Percentiles rank a stretch among this genome's conserved stretches.
Evolutionary conservation across 2,113 vertebrate genomes (phyloP).

Genomic region (Coryphaenoides rupestris): DNA sequence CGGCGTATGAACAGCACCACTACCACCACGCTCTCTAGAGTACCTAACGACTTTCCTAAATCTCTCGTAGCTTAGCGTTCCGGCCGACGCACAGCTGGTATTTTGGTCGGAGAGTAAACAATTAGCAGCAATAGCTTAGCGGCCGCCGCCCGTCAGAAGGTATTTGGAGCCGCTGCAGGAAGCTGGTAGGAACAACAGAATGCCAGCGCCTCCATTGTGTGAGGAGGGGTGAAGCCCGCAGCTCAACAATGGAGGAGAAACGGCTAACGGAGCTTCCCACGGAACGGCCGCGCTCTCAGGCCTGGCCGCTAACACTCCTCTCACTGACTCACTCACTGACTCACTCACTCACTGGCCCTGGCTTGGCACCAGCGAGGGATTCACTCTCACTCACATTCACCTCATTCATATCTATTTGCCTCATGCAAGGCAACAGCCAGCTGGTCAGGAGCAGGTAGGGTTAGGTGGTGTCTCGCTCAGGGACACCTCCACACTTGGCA

Average conservation of each 20-base stretch:
- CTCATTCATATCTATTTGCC: background rate
- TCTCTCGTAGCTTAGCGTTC: background rate
- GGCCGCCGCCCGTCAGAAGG: background rate
- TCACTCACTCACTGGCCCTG: slow-evolving; percentile 12
- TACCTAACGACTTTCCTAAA: too few species aligned
- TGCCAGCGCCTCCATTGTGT: slow-evolving; percentile 70
- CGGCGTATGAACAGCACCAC: too few species aligned
- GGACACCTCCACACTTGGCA: too few species aligned
- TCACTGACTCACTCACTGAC: background rate
- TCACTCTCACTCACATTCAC: background rate
- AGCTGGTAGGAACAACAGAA: slow-evolving; percentile 65
- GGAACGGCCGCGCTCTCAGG: slow-evolving; percentile 45
- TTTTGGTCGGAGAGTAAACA: too few species aligned
- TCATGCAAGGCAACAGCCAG: too few species aligned
- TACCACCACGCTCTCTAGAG: too few species aligned
- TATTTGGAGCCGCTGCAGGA: slow-evolving; percentile 14
- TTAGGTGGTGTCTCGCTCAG: too few species aligned
- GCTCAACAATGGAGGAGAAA: slow-evolving; percentile 59
- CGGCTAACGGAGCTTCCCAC: slow-evolving; percentile 57
- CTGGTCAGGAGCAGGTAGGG: too few species aligned
- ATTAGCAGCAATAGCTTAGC: background rate
- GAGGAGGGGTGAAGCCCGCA: slow-evolving; percentile 59
- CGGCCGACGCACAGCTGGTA: too few species aligned
- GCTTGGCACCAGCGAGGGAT: background rate
- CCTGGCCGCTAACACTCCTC: background rate